These are phyloP conservation scores for Furnarius figulus DNA, from an alignment of 2,113 vertebrate species.

Conservation along the genomic window DNA sequence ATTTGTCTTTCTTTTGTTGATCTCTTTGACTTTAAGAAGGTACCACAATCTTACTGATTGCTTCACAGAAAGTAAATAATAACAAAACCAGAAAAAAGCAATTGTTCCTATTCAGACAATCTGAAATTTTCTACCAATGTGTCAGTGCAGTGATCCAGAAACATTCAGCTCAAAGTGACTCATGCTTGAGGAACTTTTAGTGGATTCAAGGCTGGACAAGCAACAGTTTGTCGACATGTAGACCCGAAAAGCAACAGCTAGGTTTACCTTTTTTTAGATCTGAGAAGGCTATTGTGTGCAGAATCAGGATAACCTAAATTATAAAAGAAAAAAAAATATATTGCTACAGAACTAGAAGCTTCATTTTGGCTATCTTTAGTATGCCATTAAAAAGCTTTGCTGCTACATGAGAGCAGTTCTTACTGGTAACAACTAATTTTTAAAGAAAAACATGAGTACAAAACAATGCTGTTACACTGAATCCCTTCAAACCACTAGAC, in stretches of 20 bases:
- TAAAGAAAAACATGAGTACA: not conserved
- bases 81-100: not conserved
- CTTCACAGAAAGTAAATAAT: not conserved
- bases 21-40: not conserved
- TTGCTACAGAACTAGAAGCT: not conserved
- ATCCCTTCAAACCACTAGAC: not conserved
- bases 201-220: not conserved
- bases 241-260: not conserved
- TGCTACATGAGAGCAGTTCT: not conserved
- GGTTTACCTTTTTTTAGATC: not conserved
- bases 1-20: not conserved
- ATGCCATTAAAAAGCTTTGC: not conserved
- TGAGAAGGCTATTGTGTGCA: not conserved
- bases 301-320: not conserved
- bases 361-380: not conserved
- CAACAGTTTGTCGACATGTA: no score
- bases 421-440: not conserved
- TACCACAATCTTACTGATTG: not conserved
- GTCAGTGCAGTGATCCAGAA: not conserved
- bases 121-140: not conserved
- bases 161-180: not conserved
- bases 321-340: not conserved
- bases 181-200: not conserved
- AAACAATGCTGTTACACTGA: not conserved
- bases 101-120: accelerated